These are phyloP conservation scores for Seira ritae DNA, from an alignment of 2,888 invertebrate species.

Conservation along the genomic window DNA sequence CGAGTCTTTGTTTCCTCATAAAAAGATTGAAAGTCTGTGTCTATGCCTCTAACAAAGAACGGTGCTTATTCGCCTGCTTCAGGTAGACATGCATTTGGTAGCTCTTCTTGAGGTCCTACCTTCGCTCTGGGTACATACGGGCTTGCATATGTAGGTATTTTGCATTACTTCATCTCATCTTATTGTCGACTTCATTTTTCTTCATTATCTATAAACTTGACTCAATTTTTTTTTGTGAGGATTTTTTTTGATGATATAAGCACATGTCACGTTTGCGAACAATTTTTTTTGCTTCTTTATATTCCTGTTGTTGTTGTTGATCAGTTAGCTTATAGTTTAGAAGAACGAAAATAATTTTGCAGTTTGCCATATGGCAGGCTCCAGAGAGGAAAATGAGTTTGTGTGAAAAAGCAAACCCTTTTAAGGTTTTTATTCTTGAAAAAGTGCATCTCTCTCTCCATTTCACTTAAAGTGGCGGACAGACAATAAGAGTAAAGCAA, in stretches of 20 bases:
- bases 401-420: too few species aligned
- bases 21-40: constrained; percentile 53
- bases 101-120: neutral
- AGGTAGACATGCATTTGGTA: neutral
- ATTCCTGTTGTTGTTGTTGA: constrained; percentile 24
- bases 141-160: constrained; percentile 2
- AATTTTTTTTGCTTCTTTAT: constrained; percentile 1
- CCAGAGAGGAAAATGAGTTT: constrained; percentile 20
- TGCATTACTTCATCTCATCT: neutral
- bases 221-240: neutral
- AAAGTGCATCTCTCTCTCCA: too few species aligned
- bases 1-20: constrained; percentile 56
- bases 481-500: too few species aligned
- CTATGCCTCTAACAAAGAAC: constrained; percentile 43
- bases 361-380: constrained; percentile 64
- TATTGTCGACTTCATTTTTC: neutral
- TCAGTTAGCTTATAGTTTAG: constrained; percentile 11
- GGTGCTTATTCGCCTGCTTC: constrained; percentile 35
- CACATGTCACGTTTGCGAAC: constrained; percentile 18
- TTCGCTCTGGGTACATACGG: neutral
- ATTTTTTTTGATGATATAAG: neutral
- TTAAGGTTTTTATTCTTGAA: too few species aligned
- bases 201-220: constrained; percentile 16
- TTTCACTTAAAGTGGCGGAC: too few species aligned
- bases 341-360: constrained; percentile 41